These are phyloP conservation scores for Polyommatus iphigenia DNA, from an alignment of 2,888 invertebrate genomes.

Conservation along the genomic window DNA sequence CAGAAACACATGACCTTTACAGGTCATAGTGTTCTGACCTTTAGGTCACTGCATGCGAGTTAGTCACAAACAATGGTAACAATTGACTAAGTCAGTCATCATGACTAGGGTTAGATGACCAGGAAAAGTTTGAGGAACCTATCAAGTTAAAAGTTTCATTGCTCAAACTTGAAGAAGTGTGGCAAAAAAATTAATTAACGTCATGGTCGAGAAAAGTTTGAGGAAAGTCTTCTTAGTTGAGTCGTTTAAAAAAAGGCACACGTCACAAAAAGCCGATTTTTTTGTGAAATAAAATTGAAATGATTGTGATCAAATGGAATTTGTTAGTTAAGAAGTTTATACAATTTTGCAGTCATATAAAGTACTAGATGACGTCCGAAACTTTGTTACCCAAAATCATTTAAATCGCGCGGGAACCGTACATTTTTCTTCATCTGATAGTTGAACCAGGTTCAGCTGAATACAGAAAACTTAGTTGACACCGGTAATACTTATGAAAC, in stretches of 20 bases:
- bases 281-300: background rate
- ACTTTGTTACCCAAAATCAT: no score
- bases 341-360: no score
- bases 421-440: background rate
- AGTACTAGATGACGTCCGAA: no score
- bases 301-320: background rate
- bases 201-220: background rate
- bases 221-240: background rate
- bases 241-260: background rate
- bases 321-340: no score
- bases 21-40: background rate
- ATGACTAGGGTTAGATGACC: background rate
- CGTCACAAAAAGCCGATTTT: no score
- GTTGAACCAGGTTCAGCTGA: background rate
- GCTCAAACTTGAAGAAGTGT: background rate
- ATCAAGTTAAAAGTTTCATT: background rate
- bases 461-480: no score
- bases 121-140: background rate
- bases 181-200: background rate
- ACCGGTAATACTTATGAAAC: background rate
- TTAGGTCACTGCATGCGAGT: background rate
- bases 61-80: slow-evolving; percentile 5
- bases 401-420: no score
- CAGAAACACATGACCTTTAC: background rate
- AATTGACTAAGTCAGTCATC: background rate